Evolutionary conservation across 2,888 invertebrate genomes (phyloP), one percentile per base, ranked within the genome.

Genomic region (Eupelmus urozonus): DNA sequence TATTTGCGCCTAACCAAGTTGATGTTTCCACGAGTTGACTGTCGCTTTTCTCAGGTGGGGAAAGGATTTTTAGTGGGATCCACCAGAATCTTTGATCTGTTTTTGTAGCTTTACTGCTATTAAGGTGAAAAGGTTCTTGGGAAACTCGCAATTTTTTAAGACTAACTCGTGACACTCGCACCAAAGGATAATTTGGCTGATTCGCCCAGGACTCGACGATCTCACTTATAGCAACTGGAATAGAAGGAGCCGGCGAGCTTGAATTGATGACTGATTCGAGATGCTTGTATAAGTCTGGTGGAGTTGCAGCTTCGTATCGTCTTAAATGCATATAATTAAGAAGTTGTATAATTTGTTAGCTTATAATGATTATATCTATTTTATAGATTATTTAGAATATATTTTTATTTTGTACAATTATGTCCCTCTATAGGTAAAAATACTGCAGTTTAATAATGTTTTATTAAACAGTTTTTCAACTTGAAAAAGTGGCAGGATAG

Each of bases 201-300:
- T 92, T 91, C 0, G 94, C 94, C 95, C 95, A 96, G 0, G 93
- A 91, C 85, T 93, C 93, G 92, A 95, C 94, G 78, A 95, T 91
- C 34, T 92, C 92, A 7, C 78, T 73, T 0, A 84, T 34, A 9
- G 20, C 7, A 2, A 73, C 67, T 45, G 75, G 66, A n/a, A 42
- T 4, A 40, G 1, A 1, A 42, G 55, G 16, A 0, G 42, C 3
- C 23, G 29, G 40, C 2, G 11, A 0, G 2, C 34, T 74, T 13
- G 59, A 29, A 1, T 57, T 67, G 0, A 49, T 9, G 0, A 67
- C 65, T 1, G 11, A 16, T 29, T 76, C 62, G 16, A 80, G 45
- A 13, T 76, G 62, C n/a, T 55, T 7, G 49, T 80, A 80, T 0
- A 80, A n/a, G 42, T 78, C 71, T 0, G 27, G 2, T 0, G 78